Percentiles rank a stretch among this genome's conserved stretches.
These are phyloP conservation scores for Erpobdella octoculata DNA, from an alignment of 2,888 invertebrate species.

Conservation along the genomic window DNA sequence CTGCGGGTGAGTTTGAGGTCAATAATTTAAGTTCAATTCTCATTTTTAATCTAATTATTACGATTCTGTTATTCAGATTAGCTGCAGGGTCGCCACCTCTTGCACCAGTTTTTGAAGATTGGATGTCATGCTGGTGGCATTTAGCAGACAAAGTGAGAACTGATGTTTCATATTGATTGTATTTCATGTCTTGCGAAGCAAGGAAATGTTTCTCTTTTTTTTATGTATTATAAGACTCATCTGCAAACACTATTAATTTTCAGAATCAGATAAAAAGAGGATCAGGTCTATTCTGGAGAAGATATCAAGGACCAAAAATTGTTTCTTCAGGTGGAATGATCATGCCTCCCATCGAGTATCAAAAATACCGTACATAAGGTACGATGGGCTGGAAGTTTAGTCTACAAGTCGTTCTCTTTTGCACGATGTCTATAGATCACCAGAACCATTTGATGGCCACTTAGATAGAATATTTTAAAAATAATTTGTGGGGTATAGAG, in stretches of 20 bases:
- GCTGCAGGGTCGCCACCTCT: not conserved
- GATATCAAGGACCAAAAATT: slow-evolving; percentile 14
- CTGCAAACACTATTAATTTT: not conserved
- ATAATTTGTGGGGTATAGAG: too few species aligned
- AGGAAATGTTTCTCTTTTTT: too few species aligned
- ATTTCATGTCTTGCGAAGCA: not conserved
- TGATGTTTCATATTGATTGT: not conserved
- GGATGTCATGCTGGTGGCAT: slow-evolving; percentile 14
- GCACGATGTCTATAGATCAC: too few species aligned
- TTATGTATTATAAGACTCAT: not conserved
- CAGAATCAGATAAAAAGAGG: slow-evolving; percentile 27
- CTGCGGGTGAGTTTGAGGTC: slow-evolving; percentile 56
- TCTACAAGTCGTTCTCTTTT: too few species aligned
- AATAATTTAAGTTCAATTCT: not conserved
- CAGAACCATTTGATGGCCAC: too few species aligned
- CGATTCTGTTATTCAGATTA: not conserved
- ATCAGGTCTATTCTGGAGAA: slow-evolving; percentile 18
- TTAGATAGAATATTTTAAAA: too few species aligned
- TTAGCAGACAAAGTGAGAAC: not conserved
- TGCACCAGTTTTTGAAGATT: not conserved
- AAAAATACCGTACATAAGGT: slow-evolving; percentile 3
- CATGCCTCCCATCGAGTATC: slow-evolving; percentile 12
- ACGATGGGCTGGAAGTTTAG: too few species aligned
- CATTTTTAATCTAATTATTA: not conserved
- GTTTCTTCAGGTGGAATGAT: not conserved